phyloP scores from a whole-genome alignment of 1,140 invertebrate species.

The Drosophila elegans region DNA sequence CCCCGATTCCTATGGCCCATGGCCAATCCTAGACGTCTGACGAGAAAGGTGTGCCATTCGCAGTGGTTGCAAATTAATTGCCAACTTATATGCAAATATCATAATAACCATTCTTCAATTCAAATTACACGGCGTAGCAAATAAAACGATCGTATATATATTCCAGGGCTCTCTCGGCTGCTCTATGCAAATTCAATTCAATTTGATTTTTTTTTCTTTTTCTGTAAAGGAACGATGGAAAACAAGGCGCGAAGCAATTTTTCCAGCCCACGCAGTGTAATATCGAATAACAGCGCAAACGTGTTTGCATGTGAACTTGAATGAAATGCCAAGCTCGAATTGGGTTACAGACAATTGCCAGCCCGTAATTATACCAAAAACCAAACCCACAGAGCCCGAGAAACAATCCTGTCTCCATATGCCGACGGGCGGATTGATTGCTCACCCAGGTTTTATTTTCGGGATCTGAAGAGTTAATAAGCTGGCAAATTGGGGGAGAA shows the following conservation, averaged over 20 bases:
- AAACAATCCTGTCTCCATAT: conserved; percentile 32
- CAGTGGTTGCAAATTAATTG: conserved; percentile 73
- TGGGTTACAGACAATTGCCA: conserved; percentile 72
- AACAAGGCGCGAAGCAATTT: conserved; percentile 77
- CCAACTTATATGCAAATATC: conserved; percentile 78
- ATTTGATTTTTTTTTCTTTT: conserved; percentile 20
- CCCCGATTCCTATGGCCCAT: conserved; percentile 17
- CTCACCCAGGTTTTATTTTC: neutral
- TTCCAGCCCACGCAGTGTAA: conserved; percentile 67
- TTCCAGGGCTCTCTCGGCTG: conserved; percentile 14
- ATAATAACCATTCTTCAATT: conserved; percentile 71
- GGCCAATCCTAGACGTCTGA: conserved; percentile 69
- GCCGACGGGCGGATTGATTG: conserved; percentile 22
- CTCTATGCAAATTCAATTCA: conserved; percentile 47
- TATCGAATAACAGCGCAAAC: conserved; percentile 29
- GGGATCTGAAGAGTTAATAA: conserved; percentile 15
- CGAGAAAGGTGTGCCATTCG: conserved; percentile 59
- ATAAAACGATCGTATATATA: conserved; percentile 37
- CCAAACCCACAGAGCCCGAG: conserved; percentile 19
- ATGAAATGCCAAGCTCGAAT: conserved; percentile 71
- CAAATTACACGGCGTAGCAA: conserved; percentile 41
- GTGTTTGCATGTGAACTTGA: conserved; percentile 73
- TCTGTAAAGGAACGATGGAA: conserved; percentile 8
- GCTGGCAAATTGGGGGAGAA: conserved; percentile 32
- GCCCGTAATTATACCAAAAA: conserved; percentile 48